Conservation (phyloP, 2,888 invertebrate species). For the Drosophila paramelanica region DNA sequence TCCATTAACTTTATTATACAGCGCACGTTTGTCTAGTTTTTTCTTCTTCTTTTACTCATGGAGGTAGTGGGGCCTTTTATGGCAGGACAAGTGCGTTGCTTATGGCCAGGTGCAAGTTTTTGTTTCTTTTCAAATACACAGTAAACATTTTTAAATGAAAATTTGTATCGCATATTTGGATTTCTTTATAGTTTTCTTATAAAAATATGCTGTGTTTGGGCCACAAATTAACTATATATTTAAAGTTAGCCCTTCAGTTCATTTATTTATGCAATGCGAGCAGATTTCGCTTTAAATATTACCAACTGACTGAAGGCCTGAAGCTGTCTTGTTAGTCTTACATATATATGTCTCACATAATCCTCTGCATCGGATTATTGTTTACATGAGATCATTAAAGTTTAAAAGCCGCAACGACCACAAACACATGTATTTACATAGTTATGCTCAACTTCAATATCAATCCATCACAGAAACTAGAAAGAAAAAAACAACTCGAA, state of each 20-base stretch:
- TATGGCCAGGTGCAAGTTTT: slow-evolving; percentile 58
- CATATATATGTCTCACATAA: slow-evolving; percentile 31
- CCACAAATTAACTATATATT: no score
- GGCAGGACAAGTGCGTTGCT: slow-evolving; percentile 65
- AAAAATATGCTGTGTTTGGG: no score
- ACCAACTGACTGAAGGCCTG: slow-evolving; percentile 53
- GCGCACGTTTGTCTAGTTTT: slow-evolving; percentile 58
- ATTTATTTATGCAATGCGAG: background rate
- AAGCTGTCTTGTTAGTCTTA: slow-evolving; percentile 34
- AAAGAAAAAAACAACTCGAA: slow-evolving; percentile 47
- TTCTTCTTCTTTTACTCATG: slow-evolving; percentile 33
- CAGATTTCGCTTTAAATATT: slow-evolving; percentile 25
- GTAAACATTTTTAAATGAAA: no score
- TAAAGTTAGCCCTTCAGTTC: background rate
- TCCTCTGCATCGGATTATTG: slow-evolving; percentile 41
- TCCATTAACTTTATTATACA: slow-evolving; percentile 57
- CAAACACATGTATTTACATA: slow-evolving; percentile 3
- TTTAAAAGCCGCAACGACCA: slow-evolving; percentile 41
- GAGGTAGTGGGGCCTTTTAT: slow-evolving; percentile 59
- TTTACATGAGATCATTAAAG: slow-evolving; percentile 63
- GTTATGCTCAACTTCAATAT: slow-evolving; percentile 50
- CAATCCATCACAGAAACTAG: slow-evolving; percentile 69
- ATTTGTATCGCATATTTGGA: no score
- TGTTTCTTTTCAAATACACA: slow-evolving; percentile 64
- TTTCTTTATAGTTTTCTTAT: no score